Evolutionary conservation across 2,113 vertebrate genomes (phyloP), one percentile per base, ranked within the genome.

Genomic region (Percopsis transmontana): DNA sequence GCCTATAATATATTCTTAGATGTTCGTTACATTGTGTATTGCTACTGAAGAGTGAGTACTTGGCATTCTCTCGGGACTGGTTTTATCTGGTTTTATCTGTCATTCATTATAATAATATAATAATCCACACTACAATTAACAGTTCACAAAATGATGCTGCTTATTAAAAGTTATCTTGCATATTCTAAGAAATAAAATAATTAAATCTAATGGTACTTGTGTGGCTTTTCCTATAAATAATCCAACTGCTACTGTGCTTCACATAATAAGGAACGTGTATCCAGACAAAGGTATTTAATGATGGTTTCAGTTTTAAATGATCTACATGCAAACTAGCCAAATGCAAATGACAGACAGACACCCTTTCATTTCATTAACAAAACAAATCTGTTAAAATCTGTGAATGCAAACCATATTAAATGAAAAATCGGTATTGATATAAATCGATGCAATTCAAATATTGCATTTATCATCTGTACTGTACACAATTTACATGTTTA

Each of bases 371-470:
- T 33, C 27, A 33, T 33, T 33, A 7, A 33, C 27, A 33, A 7
- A 33, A 33, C 27, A 7, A 7, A 33, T 87, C 82, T 74, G 76
- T 54, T 84, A 81, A 81, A 72, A 82, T 78, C 62, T 72, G 79
- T 67, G 58, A 74, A 85, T 68, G 47, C 42, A 70, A 84, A 85
- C 41, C 47, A 83, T 51, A 58, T 80, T 74, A 81, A 78, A 86
- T 85, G 76, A 64, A 58, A 76, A 62, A 88, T 80, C 85, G 89
- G 85, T 77, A 73, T 76, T 79, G 81, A 76, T 83, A 86, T 68
- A 85, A 59, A 72, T 63, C 44, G 80, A 85, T 88, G 89, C 90
- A 92, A 91, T 92, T 83, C 87, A 93, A 93, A 92, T 92, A 90
- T 82, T 90, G 85, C 86, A 87, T 80, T 82, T 83, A 67, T 76